Base-by-base conservation (phyloP, 2,797 vertebrate genomes). In the Danionella dracula region DNA sequence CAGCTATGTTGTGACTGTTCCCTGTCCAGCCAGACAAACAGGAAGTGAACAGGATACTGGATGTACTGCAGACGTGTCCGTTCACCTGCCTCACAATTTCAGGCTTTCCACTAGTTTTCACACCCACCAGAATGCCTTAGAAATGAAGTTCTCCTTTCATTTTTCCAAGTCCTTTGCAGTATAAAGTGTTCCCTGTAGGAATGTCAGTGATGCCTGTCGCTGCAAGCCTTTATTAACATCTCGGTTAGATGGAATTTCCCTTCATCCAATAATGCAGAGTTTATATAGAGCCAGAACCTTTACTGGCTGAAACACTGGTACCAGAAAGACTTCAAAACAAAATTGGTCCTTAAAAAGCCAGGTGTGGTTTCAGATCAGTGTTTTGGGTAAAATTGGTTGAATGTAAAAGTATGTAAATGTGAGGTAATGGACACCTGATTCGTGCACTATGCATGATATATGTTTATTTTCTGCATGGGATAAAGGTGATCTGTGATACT, bases 171-270 rank as follows among this genome's bases (percentile, higher is more conserved):
- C 19, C 49, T 35, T 62, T 56, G 8, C 21, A 4, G 11, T 19
- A 41, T 67, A 59, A 68, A 49, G 58, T 50, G 35, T 56, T 67
- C 54, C 42, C 70, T 70, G 57, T 53, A 46, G 58, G 32, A 27
- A 48, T 50, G 31, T 44, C 31, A 55, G 49, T 59, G 51, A 55
- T 46, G 38, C 67, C 23, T 45, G 74, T 21, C 55, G 48, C 15
- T 34, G 55, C 48, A 54, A 49, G 70, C 41, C 42, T 34, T 56
- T 59, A 65, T 71, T 56, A 70, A 68, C 67, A 70, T 68, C 58
- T 27, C 27, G 10, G 31, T 45, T 59, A 63, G 32, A 61, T 67
- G 67, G 70, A 70, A 73, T 66, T 72, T 65, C 63, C 66, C 46
- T 20, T 41, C 38, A 53, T 42, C 31, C 41, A 17, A 32, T 48